A percentile compares a stretch with the other conserved stretches of the same genome.
Evolutionary conservation across 2,797 vertebrate species (phyloP).

Genomic region (Gambelia wislizenii): DNA sequence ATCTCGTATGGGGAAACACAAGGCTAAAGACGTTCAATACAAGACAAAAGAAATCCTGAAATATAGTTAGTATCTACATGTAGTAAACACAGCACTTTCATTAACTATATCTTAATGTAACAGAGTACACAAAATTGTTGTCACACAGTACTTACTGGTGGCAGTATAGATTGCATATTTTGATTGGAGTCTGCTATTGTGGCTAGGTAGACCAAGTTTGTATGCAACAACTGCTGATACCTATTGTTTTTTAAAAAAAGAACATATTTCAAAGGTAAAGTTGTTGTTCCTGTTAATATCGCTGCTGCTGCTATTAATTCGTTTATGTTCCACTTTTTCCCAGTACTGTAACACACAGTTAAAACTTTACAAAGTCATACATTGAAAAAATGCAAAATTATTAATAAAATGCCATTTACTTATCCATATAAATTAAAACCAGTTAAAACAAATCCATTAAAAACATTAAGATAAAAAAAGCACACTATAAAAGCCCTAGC

Average conservation of each 20-base stretch:
- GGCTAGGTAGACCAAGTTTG: slow-evolving; percentile 98
- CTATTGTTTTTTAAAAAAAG: slow-evolving; percentile 75
- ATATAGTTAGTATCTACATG: background rate
- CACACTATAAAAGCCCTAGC: too few relatives aligned
- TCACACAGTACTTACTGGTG: slow-evolving; percentile 90
- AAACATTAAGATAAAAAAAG: too few relatives aligned
- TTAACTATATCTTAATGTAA: background rate
- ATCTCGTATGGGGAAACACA: too few relatives aligned
- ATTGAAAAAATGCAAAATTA: too few relatives aligned
- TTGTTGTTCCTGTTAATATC: background rate
- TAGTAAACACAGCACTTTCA: background rate
- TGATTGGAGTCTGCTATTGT: slow-evolving; percentile 99
- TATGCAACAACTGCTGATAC: slow-evolving; percentile 99
- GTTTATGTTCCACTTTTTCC: too few relatives aligned
- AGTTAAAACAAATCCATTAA: too few relatives aligned
- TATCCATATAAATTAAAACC: too few relatives aligned
- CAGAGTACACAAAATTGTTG: background rate
- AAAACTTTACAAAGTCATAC: too few relatives aligned
- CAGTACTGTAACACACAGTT: too few relatives aligned
- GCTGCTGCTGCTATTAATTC: too few relatives aligned
- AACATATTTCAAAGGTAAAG: background rate
- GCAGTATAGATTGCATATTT: slow-evolving; percentile 98
- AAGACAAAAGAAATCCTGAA: background rate
- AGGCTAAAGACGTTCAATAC: background rate
- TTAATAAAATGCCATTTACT: too few relatives aligned